A percentile compares a stretch with the other conserved stretches of the same genome.
phyloP scores from a whole-genome alignment of 2,113 vertebrate genomes.

The Setophaga coronata region DNA sequence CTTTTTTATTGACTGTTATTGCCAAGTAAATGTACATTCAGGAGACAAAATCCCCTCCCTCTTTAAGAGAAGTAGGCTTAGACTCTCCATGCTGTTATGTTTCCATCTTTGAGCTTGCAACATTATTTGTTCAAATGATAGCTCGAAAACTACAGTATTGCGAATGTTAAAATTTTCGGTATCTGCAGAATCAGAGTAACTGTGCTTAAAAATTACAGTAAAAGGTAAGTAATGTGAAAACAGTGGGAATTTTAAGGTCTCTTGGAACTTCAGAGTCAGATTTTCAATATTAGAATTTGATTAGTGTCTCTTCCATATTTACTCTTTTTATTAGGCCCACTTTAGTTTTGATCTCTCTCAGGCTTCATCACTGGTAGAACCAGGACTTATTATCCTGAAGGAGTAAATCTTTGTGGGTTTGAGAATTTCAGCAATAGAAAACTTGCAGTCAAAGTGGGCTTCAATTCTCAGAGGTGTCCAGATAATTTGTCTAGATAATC shows the following conservation, averaged over 20 bases:
- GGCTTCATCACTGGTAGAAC: background rate
- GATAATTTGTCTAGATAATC: background rate
- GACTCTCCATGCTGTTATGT: background rate
- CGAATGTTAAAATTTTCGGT: background rate
- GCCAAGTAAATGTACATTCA: background rate
- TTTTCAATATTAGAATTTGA: background rate
- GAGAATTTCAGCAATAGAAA: background rate
- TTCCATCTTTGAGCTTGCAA: background rate
- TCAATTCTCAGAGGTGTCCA: background rate
- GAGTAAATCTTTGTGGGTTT: background rate
- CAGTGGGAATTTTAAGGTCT: background rate
- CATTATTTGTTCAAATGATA: background rate
- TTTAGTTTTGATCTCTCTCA: background rate
- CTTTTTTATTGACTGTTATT: background rate
- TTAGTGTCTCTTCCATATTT: background rate
- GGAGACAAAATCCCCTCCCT: background rate
- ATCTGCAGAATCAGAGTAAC: background rate
- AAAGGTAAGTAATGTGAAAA: background rate
- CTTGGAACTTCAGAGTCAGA: background rate
- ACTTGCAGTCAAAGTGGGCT: background rate
- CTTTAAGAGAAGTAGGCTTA: background rate
- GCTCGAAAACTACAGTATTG: background rate
- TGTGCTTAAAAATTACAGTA: background rate
- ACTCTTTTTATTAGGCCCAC: background rate
- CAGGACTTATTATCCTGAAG: background rate